These are phyloP conservation scores for Thunnus albacares DNA, from an alignment of 2,797 vertebrate genomes.

Conservation along the genomic window DNA sequence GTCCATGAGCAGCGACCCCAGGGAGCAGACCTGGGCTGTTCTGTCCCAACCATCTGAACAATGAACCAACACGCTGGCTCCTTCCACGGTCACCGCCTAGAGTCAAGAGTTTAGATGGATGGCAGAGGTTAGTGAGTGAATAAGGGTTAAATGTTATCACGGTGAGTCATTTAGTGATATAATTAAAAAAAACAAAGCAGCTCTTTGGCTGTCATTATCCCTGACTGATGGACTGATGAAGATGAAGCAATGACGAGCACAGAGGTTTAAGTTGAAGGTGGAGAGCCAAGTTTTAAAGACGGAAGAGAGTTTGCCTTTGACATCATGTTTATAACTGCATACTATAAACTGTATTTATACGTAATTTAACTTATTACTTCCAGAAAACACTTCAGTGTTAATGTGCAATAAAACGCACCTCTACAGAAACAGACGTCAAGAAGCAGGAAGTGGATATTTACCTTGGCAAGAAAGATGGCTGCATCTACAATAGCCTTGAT, in stretches of 20 bases:
- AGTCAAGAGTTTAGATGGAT: background rate
- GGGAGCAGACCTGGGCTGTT: conserved; percentile 96
- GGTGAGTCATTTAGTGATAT: too few species aligned
- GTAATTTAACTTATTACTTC: background rate
- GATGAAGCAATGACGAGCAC: background rate
- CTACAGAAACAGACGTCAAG: background rate
- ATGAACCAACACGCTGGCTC: conserved; percentile 95
- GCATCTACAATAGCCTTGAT: conserved; percentile 96
- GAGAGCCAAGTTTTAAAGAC: background rate
- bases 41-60: conserved; percentile 99
- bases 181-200: background rate
- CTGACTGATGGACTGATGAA: background rate
- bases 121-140: conserved; percentile 10
- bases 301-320: background rate
- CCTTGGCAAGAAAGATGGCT: conserved; percentile 93
- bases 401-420: background rate
- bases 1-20: conserved; percentile 95
- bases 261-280: background rate
- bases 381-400: background rate
- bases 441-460: conserved; percentile 64
- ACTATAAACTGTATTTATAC: background rate
- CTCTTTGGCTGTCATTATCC: background rate
- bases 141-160: too few species aligned
- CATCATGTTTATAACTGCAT: background rate
- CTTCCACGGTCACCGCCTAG: conserved; percentile 93